A percentile compares a stretch with the other conserved stretches of the same genome.
phyloP scores from a whole-genome alignment of 2,888 invertebrate species.

The Coelopa pilipes region DNA sequence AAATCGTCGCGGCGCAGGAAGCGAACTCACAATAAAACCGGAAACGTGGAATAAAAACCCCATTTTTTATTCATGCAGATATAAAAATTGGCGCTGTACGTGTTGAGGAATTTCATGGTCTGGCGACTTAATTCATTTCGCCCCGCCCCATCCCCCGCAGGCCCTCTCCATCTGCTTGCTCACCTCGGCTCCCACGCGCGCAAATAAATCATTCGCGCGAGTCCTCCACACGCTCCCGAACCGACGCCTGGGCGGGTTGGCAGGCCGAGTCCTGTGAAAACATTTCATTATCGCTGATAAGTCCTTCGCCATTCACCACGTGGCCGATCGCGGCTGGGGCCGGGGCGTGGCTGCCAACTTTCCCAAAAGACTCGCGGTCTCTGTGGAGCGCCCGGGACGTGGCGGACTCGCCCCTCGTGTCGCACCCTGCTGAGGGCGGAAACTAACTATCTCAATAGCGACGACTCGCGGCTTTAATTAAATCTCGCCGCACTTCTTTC shows the following conservation, averaged over 20 bases:
- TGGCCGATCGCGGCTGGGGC: conserved; percentile 9
- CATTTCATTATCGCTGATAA: not conserved
- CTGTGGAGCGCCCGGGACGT: conserved; percentile 3
- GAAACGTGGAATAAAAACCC: conserved; percentile 33
- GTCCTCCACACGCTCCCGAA: not conserved
- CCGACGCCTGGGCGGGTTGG: conserved; percentile 6
- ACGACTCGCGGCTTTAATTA: conserved; percentile 34
- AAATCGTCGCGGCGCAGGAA: conserved; percentile 52
- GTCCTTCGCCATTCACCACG: not conserved
- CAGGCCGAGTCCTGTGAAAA: conserved; percentile 10
- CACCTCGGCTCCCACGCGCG: not conserved
- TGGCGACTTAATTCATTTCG: conserved; percentile 62
- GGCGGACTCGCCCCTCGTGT: conserved; percentile 17
- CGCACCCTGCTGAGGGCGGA: conserved; percentile 27
- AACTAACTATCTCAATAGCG: conserved; percentile 33
- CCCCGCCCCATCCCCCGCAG: conserved; percentile 35
- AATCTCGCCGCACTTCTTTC: conserved; percentile 9
- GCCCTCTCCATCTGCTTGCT: not conserved
- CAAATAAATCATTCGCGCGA: conserved; percentile 17
- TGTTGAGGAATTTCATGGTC: conserved; percentile 65
- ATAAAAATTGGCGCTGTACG: conserved; percentile 60
- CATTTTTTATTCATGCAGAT: conserved; percentile 60
- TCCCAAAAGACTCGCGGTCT: conserved; percentile 20
- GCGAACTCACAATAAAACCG: conserved; percentile 19
- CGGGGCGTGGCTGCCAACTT: conserved; percentile 26